A percentile compares a stretch with the other conserved stretches of the same genome.
These are phyloP conservation scores for Mormoops blainvillei DNA, from an alignment of 2,113 vertebrate genomes.

Conservation along the genomic window DNA sequence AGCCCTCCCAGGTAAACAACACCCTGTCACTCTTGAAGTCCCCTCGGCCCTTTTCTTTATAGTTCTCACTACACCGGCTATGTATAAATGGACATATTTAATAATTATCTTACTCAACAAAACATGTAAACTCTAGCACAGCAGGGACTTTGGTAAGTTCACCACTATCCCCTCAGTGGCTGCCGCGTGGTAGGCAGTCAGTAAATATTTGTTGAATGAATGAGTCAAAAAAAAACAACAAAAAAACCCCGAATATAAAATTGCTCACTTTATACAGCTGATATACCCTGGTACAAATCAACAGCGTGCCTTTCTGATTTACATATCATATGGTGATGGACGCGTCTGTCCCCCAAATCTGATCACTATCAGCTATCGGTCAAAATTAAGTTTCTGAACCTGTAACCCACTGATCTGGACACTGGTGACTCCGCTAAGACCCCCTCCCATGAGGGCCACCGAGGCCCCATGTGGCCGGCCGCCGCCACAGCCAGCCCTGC, in stretches of 20 bases:
- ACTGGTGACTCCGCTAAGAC: not conserved
- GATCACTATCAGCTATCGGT: not conserved
- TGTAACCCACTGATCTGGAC: not conserved
- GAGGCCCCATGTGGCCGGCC: too few species aligned
- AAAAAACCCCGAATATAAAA: not conserved
- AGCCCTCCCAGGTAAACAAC: not conserved
- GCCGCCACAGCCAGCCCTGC: too few species aligned
- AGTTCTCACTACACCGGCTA: not conserved
- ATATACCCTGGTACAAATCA: not conserved
- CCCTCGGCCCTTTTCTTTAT: not conserved
- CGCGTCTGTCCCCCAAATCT: not conserved
- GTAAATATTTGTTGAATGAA: not conserved
- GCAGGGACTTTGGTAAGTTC: not conserved
- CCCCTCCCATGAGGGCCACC: not conserved
- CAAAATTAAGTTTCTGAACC: not conserved
- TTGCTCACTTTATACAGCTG: not conserved
- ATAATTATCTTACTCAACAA: not conserved
- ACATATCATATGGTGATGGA: not conserved
- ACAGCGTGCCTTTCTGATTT: not conserved
- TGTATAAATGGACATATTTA: not conserved
- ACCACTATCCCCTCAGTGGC: not conserved
- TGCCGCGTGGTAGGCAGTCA: not conserved
- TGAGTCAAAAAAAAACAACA: not conserved
- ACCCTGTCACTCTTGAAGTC: not conserved
- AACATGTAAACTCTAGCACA: too few species aligned